Conservation (phyloP, 2,797 vertebrate species). For the Pipistrellus kuhlii region DNA sequence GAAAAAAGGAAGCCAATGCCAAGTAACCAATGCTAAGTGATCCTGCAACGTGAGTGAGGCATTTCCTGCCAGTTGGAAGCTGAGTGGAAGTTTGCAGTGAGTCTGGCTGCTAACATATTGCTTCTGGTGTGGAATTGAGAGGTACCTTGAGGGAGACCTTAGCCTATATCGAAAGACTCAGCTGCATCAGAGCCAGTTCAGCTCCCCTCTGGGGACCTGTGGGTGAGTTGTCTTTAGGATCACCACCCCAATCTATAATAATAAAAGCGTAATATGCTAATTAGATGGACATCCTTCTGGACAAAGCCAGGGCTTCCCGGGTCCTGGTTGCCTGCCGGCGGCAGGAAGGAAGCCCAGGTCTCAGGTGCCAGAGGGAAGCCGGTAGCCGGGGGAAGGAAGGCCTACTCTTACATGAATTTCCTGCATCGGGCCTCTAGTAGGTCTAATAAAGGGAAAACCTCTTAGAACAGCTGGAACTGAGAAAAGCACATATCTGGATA, state of each 20-base stretch:
- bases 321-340: too few relatives aligned
- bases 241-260: neutral
- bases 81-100: neutral
- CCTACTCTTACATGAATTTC: too few relatives aligned
- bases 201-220: neutral
- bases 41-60: rapidly evolving
- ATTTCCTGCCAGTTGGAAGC: neutral
- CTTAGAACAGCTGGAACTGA: neutral
- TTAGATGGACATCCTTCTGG: too few relatives aligned
- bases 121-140: slow-evolving; percentile 39
- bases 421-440: too few relatives aligned
- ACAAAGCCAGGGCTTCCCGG: too few relatives aligned
- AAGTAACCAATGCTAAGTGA: neutral
- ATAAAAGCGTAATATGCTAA: too few relatives aligned
- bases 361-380: too few relatives aligned
- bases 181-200: neutral
- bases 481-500: neutral
- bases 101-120: neutral
- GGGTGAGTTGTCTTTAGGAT: neutral
- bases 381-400: too few relatives aligned
- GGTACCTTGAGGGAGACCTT: neutral
- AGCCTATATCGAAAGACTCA: neutral
- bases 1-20: neutral
- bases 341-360: too few relatives aligned
- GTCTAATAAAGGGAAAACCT: neutral